These are phyloP conservation scores for Arrhopalites spinosus DNA, from an alignment of 2,888 invertebrate species.

Conservation along the genomic window DNA sequence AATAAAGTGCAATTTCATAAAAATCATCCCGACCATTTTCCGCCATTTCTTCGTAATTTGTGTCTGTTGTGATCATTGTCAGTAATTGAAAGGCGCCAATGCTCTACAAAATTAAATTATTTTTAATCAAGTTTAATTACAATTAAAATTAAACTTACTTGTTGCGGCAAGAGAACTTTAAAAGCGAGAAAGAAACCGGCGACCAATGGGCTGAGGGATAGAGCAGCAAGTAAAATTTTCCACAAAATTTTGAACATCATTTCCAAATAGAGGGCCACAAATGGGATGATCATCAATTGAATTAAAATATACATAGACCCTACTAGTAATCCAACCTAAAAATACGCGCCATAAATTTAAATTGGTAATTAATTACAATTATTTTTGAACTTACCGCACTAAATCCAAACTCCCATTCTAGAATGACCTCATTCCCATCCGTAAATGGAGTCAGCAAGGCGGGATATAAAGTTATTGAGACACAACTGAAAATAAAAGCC, in stretches of 20 bases:
- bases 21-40: slow-evolving; percentile 7
- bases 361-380: no score
- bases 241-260: slow-evolving; percentile 21
- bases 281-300: slow-evolving; percentile 13
- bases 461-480: slow-evolving; percentile 10
- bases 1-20: slow-evolving; percentile 22
- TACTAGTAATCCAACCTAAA: neutral
- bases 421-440: no score
- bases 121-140: neutral
- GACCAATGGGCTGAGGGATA: neutral
- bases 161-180: slow-evolving; percentile 9
- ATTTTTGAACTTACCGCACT: no score
- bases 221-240: slow-evolving; percentile 3
- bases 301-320: slow-evolving; percentile 16
- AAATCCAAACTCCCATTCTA: no score
- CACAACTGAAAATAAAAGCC: neutral
- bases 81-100: slow-evolving; percentile 20
- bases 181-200: slow-evolving; percentile 26
- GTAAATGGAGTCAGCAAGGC: neutral
- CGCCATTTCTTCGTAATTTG: slow-evolving; percentile 19
- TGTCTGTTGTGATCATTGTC: slow-evolving; percentile 25
- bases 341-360: no score
- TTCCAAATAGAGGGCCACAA: slow-evolving; percentile 26
- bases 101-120: neutral
- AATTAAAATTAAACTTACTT: neutral